Base-by-base conservation (phyloP, 92 coral and sea anemone species). In the Zoanthus gigantus region DNA sequence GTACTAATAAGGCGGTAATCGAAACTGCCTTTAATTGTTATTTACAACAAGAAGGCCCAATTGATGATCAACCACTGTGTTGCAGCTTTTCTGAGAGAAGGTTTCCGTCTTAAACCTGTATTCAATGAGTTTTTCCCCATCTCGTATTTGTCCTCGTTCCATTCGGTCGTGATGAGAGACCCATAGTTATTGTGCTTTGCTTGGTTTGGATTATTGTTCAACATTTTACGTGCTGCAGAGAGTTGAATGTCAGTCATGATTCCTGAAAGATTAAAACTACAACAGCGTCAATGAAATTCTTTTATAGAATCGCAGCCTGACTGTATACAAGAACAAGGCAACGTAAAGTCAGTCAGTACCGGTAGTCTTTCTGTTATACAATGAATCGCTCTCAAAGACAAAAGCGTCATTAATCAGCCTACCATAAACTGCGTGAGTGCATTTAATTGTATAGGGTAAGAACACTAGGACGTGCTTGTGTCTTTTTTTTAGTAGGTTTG, bases 51-150 rank as follows among this genome's bases (percentile, higher is more conserved):
- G n/a, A n/a, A n/a, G n/a, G n/a, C n/a, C n/a, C n/a, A n/a, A n/a
- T n/a, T n/a, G n/a, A n/a, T n/a, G n/a, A n/a, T n/a, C 74, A 69
- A 13, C 74, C 74, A 69, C 29, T 74, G 56, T 10, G 74, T 76
- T 50, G 42, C 63, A 0, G 11, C 63, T 76, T 52, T 76, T 76
- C 61, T 53, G 18, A 28, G 16, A 13, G 85, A 30, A 13, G 66
- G 45, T 81, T 65, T 81, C 47, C 30, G 52, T 46, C 16, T 45
- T 15, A 81, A 66, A 15, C 14, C 18, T 13, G 75, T 9, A n/a
- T 71, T 81, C 9, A 68, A 47, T 0, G 57, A 50, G 7, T n/a
- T 66, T 47, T 17, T 81, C 10, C 23, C 31, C 23, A 53, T 1
- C 23, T 44, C 84, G 44, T 7, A 16, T 29, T 37, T 46, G 8